Conservation (phyloP, 2,888 invertebrate genomes). For the Mechanitis mazaeus region DNA sequence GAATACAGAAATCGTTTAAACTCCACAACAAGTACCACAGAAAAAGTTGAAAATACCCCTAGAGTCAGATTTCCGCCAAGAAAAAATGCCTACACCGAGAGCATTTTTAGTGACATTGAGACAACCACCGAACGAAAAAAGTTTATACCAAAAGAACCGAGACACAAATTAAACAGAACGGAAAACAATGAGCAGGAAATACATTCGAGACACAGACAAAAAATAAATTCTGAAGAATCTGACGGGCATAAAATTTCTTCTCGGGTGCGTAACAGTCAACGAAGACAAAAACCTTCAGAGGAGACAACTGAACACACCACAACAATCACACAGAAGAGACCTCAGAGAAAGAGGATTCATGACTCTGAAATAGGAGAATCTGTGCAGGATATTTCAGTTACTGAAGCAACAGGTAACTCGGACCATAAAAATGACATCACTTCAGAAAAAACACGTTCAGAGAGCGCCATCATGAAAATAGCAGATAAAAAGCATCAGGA, state of each 20-base stretch:
- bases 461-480: constrained; percentile 77
- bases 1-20: constrained; percentile 83
- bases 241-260: constrained; percentile 65
- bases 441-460: constrained; percentile 67
- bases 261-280: constrained; percentile 58
- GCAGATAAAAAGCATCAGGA: constrained; percentile 70
- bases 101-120: constrained; percentile 52
- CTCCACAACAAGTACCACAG: constrained; percentile 71
- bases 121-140: constrained; percentile 70
- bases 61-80: constrained; percentile 71
- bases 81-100: constrained; percentile 60
- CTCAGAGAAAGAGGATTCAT: constrained; percentile 57
- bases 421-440: constrained; percentile 56
- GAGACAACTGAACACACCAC: constrained; percentile 53
- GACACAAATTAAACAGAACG: constrained; percentile 52
- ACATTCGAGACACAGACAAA: constrained; percentile 53
- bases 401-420: constrained; percentile 47
- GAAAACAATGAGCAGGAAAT: constrained; percentile 58
- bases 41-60: constrained; percentile 53
- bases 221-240: constrained; percentile 49
- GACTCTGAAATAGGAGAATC: constrained; percentile 63
- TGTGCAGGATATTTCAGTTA: constrained; percentile 58
- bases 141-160: constrained; percentile 71
- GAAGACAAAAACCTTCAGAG: constrained; percentile 61
- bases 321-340: constrained; percentile 48